Percentiles rank a stretch among this genome's conserved stretches.
phyloP scores from a whole-genome alignment of 2,888 invertebrate species.

The Stratiomys singularior region DNA sequence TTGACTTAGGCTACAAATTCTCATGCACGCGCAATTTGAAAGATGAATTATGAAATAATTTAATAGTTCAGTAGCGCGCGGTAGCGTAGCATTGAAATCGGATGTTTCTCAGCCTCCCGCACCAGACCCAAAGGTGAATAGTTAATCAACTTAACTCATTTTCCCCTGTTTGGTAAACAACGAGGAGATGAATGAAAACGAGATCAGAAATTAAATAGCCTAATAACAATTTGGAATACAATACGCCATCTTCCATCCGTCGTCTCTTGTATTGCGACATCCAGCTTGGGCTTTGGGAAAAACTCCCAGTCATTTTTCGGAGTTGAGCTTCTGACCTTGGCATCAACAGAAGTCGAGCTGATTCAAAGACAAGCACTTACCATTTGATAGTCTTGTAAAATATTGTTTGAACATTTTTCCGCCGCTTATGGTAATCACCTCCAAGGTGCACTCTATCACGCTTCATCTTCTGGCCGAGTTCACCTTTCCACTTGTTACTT shows the following conservation, averaged over 20 bases:
- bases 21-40: not conserved
- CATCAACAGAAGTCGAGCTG: not conserved
- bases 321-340: not conserved
- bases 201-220: slow-evolving; percentile 11
- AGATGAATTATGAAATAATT: not conserved
- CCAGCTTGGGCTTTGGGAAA: too few relatives aligned
- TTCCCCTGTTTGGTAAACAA: not conserved
- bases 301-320: not conserved
- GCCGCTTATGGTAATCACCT: slow-evolving; percentile 28
- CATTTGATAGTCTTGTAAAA: slow-evolving; percentile 26
- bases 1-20: not conserved
- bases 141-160: not conserved
- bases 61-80: not conserved
- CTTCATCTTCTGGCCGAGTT: not conserved
- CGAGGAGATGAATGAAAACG: not conserved
- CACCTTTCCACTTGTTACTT: not conserved
- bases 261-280: too few relatives aligned
- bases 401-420: slow-evolving; percentile 13
- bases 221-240: slow-evolving; percentile 16
- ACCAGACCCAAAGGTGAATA: not conserved
- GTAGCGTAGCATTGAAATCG: not conserved
- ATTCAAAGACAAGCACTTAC: not conserved
- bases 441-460: slow-evolving; percentile 35
- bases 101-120: not conserved
- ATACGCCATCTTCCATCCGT: not conserved